phyloP scores from a whole-genome alignment of 2,113 vertebrate genomes.

The Pluvianellus socialis region DNA sequence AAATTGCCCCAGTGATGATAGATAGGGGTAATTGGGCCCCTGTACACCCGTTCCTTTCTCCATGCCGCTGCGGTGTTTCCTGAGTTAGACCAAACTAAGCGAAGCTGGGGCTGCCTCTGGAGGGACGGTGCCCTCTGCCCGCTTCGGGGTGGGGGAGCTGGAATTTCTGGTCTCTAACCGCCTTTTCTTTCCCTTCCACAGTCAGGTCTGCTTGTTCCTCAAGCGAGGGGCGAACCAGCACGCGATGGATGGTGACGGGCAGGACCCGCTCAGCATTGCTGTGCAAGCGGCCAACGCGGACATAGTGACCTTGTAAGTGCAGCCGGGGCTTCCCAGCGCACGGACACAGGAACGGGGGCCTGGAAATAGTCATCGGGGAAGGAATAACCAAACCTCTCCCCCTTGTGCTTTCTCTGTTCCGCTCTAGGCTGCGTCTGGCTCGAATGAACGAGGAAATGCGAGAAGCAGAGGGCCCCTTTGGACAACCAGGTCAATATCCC shows the following conservation, averaged over 20 bases:
- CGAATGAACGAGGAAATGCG: constrained; percentile 99
- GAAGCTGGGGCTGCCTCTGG: not conserved
- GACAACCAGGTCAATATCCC: constrained; percentile 89
- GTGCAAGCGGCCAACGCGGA: constrained; percentile 95
- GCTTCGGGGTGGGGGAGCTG: fast-evolving
- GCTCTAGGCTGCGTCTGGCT: constrained; percentile 88
- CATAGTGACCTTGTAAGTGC: constrained; percentile 92
- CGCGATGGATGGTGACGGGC: constrained; percentile 85
- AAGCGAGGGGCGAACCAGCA: constrained; percentile 93
- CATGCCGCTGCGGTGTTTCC: fast-evolving
- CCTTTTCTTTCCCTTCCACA: constrained; percentile 51
- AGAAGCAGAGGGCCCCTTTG: constrained; percentile 89
- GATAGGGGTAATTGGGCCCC: fast-evolving
- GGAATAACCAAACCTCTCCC: not conserved
- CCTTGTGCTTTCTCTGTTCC: not conserved
- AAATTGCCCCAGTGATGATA: not conserved
- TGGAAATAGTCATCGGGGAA: fast-evolving
- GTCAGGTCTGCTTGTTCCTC: constrained; percentile 96
- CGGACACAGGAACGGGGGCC: fast-evolving
- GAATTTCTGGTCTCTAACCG: not conserved
- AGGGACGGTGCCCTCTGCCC: not conserved
- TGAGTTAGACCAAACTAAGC: not conserved
- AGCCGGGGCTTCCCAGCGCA: not conserved
- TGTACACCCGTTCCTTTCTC: not conserved
- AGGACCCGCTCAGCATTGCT: constrained; percentile 92